Evolutionary conservation across 1,140 invertebrate genomes (phyloP), one percentile per base, ranked within the genome.

Genomic region (Drosophila pectinifera): DNA sequence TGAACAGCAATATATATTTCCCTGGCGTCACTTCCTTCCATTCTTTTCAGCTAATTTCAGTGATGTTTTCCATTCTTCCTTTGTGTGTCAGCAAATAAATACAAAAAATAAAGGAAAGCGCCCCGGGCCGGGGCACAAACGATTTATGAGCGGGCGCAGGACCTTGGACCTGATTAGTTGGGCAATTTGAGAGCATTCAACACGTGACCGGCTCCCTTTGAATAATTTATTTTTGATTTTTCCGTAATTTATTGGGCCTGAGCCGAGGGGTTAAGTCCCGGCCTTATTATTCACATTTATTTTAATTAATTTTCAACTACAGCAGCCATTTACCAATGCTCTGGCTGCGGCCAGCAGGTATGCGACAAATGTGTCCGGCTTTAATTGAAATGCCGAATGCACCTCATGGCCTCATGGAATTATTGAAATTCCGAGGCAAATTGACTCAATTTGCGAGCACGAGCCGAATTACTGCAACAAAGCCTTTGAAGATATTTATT

Each of bases 21-120:
- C 69, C 78, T 38, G 34, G 51, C 73, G 43, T 59, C 57, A 56
- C 53, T 65, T 75, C 62, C 78, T 57, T 18, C 28, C 61, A 67
- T 41, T 57, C 51, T 72, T 83, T 63, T 41, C 42, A 57, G 63
- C 84, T 89, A 83, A 88, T 89, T 88, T 88, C 72, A 67, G 76
- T 83, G 72, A 67, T 88, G 72, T 83, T 88, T 86, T 74, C 31
- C 31, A 63, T 61, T 64, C 48, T 31, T 56, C 57, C 48, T 69
- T 78, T 82, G 51, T 55, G 41, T 39, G 64, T 46, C 65, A 48
- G 68, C 68, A 46, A 70, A 48, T 56, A 70, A 56, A 48, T 31
- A 36, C 36, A 51, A 51, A 36, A 51, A 49, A 11, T 13, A 31
- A n/a, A 10, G 18, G 18, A 49, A 34, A 14, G 48, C 48, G 34